phyloP scores from a whole-genome alignment of 1,140 invertebrate species.

The Nebria ingens region DNA sequence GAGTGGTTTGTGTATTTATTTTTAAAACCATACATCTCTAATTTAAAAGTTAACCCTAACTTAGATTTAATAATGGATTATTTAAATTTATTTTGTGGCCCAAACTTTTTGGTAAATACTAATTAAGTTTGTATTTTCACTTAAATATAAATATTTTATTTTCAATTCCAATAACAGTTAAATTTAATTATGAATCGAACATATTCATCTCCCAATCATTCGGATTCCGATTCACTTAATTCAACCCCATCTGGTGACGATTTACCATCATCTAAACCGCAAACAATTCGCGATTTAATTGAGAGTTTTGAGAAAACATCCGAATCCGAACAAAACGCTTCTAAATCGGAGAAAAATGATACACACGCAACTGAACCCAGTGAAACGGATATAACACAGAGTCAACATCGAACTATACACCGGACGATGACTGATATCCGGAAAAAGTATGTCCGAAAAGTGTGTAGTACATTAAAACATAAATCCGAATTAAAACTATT shows the following conservation, averaged over 20 bases:
- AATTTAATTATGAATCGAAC: conserved; percentile 8
- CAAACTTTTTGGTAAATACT: not conserved
- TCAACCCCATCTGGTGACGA: conserved; percentile 19
- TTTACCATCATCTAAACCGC: not conserved
- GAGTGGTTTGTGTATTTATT: too few species aligned
- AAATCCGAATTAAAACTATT: conserved; percentile 16
- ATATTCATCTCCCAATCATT: conserved; percentile 18
- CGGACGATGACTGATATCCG: not conserved
- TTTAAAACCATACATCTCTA: too few species aligned
- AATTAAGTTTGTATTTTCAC: not conserved
- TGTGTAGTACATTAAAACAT: conserved; percentile 22
- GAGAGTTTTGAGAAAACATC: not conserved
- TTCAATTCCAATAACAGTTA: not conserved
- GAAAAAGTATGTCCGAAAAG: conserved; percentile 25
- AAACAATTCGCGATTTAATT: not conserved
- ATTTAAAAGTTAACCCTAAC: too few species aligned
- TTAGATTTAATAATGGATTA: not conserved
- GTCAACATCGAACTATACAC: too few species aligned
- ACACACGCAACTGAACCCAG: too few species aligned
- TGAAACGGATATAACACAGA: too few species aligned
- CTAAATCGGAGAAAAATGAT: too few species aligned
- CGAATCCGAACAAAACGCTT: too few species aligned
- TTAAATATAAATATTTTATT: not conserved
- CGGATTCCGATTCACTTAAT: conserved; percentile 26
- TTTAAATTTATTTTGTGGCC: not conserved